Percentiles rank a stretch among this genome's conserved stretches.
Evolutionary conservation across 2,888 invertebrate species (phyloP).

Genomic region (Hoplodrina blanda): DNA sequence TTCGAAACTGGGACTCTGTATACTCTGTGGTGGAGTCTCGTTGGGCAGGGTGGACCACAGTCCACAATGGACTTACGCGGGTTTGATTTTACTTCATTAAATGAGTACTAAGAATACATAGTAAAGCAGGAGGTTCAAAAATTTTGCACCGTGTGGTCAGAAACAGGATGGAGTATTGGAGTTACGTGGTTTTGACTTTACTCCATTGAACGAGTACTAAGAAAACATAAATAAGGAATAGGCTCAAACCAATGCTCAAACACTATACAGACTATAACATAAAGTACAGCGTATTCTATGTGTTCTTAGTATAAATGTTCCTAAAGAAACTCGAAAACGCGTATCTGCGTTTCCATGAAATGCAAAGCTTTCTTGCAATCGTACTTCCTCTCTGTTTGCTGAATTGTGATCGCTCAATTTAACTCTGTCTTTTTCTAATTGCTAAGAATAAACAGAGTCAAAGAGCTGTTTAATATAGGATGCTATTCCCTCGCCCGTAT

Average conservation of each 20-base stretch:
- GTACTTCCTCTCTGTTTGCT: conserved; percentile 3
- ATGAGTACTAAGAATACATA: conserved; percentile 63
- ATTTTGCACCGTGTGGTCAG: background rate
- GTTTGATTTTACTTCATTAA: conserved; percentile 66
- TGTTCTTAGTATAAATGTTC: conserved; percentile 60
- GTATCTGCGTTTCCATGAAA: conserved; percentile 60
- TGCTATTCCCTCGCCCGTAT: conserved; percentile 3
- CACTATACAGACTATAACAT: background rate
- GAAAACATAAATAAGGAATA: conserved; percentile 16
- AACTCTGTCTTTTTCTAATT: conserved; percentile 31
- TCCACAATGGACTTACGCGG: conserved; percentile 56
- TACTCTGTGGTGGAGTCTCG: too few species aligned
- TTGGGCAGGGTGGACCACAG: too few species aligned
- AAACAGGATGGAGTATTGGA: background rate
- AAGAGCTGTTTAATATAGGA: conserved; percentile 5
- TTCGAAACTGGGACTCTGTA: too few species aligned
- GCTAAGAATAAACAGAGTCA: conserved; percentile 16
- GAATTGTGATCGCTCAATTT: conserved; percentile 18
- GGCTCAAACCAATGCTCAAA: background rate
- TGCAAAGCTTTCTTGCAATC: conserved; percentile 40
- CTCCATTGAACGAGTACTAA: conserved; percentile 27
- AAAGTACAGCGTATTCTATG: conserved; percentile 36
- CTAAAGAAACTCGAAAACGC: conserved; percentile 69
- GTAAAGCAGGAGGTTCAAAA: background rate
- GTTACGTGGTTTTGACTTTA: conserved; percentile 39